Conservation (phyloP, 2,888 invertebrate genomes). For the Agrochola circellaris region DNA sequence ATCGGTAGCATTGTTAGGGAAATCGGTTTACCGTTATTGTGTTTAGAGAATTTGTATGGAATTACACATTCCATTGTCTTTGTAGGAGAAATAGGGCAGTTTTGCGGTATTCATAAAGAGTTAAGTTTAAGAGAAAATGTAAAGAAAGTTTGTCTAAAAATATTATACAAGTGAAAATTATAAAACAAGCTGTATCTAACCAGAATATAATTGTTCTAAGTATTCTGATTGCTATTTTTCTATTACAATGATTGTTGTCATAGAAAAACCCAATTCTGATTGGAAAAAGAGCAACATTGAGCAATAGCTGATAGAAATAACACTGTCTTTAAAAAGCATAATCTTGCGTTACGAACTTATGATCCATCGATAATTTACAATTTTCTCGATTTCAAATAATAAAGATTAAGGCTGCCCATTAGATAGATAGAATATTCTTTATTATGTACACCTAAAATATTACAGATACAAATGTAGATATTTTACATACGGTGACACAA, state of each 20-base stretch:
- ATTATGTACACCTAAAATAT: too few relatives aligned
- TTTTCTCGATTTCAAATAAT: constrained; percentile 22
- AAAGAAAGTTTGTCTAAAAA: not conserved
- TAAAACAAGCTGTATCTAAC: not conserved
- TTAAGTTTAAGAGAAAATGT: not conserved
- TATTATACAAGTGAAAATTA: not conserved
- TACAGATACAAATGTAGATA: too few relatives aligned
- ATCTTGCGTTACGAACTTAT: not conserved
- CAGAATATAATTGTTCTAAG: not conserved
- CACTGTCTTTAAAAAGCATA: not conserved
- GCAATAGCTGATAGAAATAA: constrained; percentile 24
- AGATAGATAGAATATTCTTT: too few relatives aligned
- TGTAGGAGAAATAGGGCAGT: not conserved
- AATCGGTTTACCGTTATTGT: constrained; percentile 59
- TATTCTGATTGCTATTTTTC: not conserved
- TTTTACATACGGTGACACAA: too few relatives aligned
- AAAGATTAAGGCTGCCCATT: too few relatives aligned
- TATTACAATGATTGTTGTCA: not conserved
- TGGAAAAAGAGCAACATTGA: not conserved
- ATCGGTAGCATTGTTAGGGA: constrained; percentile 68
- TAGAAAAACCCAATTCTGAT: not conserved
- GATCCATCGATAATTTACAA: constrained; percentile 5
- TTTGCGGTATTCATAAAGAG: not conserved
- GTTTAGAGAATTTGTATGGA: constrained; percentile 14
- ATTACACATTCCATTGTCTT: too few relatives aligned